Conservation (phyloP, 2,888 invertebrate species). For the Apoda limacodes region DNA sequence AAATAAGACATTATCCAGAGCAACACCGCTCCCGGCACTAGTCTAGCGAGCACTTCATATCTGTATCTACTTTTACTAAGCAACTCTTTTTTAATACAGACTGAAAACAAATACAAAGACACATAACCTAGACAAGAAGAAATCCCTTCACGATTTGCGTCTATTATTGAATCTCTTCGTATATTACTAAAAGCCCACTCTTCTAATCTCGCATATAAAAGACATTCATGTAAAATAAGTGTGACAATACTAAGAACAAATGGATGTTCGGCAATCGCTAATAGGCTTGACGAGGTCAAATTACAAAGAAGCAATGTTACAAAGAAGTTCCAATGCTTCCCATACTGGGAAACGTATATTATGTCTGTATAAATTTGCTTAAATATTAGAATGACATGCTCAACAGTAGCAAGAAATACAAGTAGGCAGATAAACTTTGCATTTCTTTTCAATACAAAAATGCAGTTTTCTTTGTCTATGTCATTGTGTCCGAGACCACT, state of each 20-base stretch:
- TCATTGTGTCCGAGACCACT: conserved; percentile 80
- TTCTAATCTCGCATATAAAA: conserved; percentile 73
- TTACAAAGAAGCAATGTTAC: conserved; percentile 90
- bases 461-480: conserved; percentile 29
- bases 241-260: conserved; percentile 67
- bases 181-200: conserved; percentile 76
- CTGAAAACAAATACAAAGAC: conserved; percentile 82
- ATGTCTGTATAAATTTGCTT: no score
- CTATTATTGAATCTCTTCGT: conserved; percentile 71
- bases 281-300: conserved; percentile 73
- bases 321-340: conserved; percentile 98
- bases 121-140: conserved; percentile 88
- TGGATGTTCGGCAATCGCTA: conserved; percentile 64
- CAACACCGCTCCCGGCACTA: conserved; percentile 25
- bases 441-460: conserved; percentile 42
- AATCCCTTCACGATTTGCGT: conserved; percentile 93
- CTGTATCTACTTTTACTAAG: conserved; percentile 34
- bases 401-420: conserved; percentile 72
- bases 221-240: conserved; percentile 73
- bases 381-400: no score
- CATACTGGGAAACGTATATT: conserved; percentile 98
- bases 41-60: conserved; percentile 23
- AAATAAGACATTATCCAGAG: conserved; percentile 57
- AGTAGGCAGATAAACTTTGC: conserved; percentile 39
- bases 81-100: conserved; percentile 71